phyloP scores from a whole-genome alignment of 2,888 invertebrate genomes.

The Conistra vaccinii region DNA sequence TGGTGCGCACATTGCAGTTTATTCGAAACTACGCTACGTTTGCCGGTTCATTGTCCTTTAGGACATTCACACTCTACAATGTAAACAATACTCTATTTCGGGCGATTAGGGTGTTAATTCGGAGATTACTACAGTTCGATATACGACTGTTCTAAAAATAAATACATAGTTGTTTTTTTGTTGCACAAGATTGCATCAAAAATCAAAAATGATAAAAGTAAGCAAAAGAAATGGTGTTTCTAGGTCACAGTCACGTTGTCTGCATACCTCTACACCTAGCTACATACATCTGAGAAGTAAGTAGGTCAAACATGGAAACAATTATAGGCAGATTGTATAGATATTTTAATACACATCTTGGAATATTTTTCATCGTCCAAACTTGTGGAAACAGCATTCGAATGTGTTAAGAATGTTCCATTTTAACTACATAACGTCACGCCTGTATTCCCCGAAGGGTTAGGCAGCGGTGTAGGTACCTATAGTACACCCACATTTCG shows the following conservation, averaged over 20 bases:
- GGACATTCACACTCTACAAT: constrained; percentile 16
- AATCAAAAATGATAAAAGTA: neutral
- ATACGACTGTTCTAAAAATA: constrained; percentile 10
- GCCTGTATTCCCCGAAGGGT: too few species aligned
- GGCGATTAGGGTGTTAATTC: constrained; percentile 1
- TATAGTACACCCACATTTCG: too few species aligned
- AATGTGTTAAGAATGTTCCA: neutral
- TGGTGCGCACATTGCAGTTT: neutral
- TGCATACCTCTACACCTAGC: neutral
- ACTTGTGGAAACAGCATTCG: neutral
- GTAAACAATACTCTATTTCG: constrained; percentile 38
- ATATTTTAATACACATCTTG: neutral
- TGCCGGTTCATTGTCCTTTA: constrained; percentile 15
- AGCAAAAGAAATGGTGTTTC: constrained; percentile 38
- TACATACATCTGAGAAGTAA: neutral
- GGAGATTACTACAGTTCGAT: constrained; percentile 1
- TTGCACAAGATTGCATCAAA: constrained; percentile 32
- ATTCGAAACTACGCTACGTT: neutral
- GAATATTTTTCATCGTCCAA: neutral
- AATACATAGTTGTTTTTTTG: neutral
- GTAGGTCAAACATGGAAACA: constrained; percentile 20
- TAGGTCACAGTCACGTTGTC: constrained; percentile 22
- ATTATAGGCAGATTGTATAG: neutral
- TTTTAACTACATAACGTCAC: neutral
- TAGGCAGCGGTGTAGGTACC: too few species aligned